Evolutionary conservation across 2,888 invertebrate species (phyloP), one percentile per base, ranked within the genome.

Genomic region (Dromius quadrimaculatus): DNA sequence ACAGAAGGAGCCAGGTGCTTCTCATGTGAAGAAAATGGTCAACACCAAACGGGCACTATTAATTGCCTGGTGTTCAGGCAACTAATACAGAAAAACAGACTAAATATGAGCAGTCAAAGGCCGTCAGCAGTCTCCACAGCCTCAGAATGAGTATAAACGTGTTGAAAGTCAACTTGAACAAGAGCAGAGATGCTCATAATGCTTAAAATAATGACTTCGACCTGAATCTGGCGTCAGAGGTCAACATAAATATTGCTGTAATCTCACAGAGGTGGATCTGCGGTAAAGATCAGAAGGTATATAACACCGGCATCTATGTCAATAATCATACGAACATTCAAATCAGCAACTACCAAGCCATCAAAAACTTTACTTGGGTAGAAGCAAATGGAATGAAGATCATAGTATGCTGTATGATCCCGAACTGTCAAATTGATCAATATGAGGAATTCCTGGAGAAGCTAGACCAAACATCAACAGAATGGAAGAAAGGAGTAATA

Each of bases 201-300:
- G n/a, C n/a, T n/a, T n/a, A 8, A 1, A 45, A 45, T 20, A n/a
- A 6, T 19, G 8, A 3, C 28, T 5, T 28, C 3, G 20, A 45
- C 45, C 6, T 45, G 1, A 5, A 20, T 5, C 8, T 45, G 4
- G 9, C 45, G 6, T 45, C 45, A 0, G 45, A 47, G 11, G 11
- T 11, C 3, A 47, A 47, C n/a, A 3, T 5, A n/a, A 47, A 20
- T 4, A 22, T 47, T 2, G 6, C 22, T 4, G 5, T n/a, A 0
- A 47, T n/a, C n/a, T 8, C 47, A 47, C 2, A 47, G 47, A 20
- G 22, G 47, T 47, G 47, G 47, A 9, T 47, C 5, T 8, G 9
- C 4, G 5, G 11, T 4, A 20, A 19, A n/a, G 3, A 22, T 2
- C 0, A 11, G 1, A 1, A 9, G 5, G 1, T 22, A 22, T 47